Evolutionary conservation across 1,140 invertebrate genomes (phyloP), one percentile per base, ranked within the genome.

Genomic region (Bicyclus anynana): DNA sequence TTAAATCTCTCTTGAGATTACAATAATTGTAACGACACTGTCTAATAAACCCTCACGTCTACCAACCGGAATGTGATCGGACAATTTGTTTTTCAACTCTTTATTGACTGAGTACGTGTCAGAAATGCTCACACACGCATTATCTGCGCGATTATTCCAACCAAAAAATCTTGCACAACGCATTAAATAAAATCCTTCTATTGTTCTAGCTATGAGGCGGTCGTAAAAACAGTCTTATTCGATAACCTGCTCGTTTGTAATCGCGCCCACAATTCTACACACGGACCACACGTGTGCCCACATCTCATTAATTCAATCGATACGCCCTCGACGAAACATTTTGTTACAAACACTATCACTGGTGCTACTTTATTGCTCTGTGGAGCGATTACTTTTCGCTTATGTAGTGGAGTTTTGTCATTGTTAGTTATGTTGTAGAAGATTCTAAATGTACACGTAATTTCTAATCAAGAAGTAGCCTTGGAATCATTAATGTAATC

Each of bases 241-340:
- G 71, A 79, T 82, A 80, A 78, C 65, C 52, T 49, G 70, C 52
- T 66, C 71, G 70, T 84, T 87, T 80, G 72, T 70, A 79, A 72
- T 69, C 72, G 49, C 60, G 65, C 72, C 66, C 61, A 74, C 71
- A 62, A 74, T 72, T 71, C 67, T 27, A 71, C 69, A 71, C 72
- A 69, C 72, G 74, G 84, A 85, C 84, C 84, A 82, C 81, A 82
- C 84, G 78, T 76, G 76, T 68, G 77, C 74, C 74, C 78, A 75
- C 80, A 85, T 87, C 77, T 77, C 73, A 85, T 87, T 87, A 87
- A 87, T 84, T 84, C 84, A 74, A 82, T 77, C 74, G 77, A 82
- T 82, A 80, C 79, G 76, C 72, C 74, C 62, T 81, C 69, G 75
- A 72, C 75, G 74, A 81, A 84, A 80, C 78, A 83, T 84, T 74